Percentiles rank a stretch among this genome's conserved stretches.
phyloP scores from a whole-genome alignment of 2,113 vertebrate species.

The Origma solitaria region DNA sequence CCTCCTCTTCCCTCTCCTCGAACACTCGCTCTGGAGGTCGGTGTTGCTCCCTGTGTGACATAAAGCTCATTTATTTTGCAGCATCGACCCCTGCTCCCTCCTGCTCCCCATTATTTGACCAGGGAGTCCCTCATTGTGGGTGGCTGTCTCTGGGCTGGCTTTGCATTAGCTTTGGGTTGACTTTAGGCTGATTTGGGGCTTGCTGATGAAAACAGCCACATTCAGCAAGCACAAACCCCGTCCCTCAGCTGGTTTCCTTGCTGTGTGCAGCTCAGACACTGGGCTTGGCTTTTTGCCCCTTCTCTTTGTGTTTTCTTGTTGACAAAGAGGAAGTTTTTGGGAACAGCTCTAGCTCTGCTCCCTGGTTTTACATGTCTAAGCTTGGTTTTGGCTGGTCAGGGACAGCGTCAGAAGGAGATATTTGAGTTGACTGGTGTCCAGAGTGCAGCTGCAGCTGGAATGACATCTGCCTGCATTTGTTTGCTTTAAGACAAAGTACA shows the following conservation, averaged over 20 bases:
- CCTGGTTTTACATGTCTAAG: neutral
- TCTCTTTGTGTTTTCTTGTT: neutral
- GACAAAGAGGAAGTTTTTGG: neutral
- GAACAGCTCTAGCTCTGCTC: neutral
- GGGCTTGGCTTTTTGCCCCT: neutral
- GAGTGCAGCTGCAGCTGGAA: neutral
- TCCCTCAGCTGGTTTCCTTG: neutral
- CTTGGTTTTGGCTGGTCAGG: neutral
- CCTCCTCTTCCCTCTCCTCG: neutral
- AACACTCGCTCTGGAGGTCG: accelerated
- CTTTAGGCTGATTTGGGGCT: neutral
- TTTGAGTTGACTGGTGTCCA: constrained; percentile 39
- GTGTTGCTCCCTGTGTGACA: neutral
- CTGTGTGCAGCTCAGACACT: neutral
- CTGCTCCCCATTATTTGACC: neutral
- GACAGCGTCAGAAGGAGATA: neutral
- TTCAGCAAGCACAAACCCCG: neutral
- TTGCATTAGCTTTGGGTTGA: neutral
- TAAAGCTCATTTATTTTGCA: neutral
- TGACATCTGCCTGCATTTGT: constrained; percentile 47
- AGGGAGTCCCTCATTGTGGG: neutral
- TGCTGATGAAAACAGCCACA: neutral
- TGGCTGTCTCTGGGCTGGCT: neutral
- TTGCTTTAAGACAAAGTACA: constrained; percentile 30
- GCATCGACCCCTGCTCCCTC: neutral